phyloP scores from a whole-genome alignment of 2,113 vertebrate genomes.

The Corythoichthys haematopterus region DNA sequence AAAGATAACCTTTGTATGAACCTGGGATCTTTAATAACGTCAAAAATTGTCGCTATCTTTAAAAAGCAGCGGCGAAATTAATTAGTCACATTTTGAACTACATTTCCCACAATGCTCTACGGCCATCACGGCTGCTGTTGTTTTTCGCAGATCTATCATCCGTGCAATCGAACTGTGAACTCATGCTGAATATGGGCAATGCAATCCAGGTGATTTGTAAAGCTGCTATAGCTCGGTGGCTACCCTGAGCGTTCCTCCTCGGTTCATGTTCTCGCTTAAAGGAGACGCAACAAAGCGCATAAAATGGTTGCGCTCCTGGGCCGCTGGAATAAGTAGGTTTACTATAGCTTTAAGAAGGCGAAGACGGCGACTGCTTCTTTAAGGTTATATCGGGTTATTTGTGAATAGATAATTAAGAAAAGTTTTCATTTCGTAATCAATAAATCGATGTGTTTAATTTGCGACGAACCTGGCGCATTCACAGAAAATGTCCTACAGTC shows the following conservation, averaged over 20 bases:
- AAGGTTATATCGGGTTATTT: slow-evolving; percentile 68
- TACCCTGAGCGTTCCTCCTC: slow-evolving; percentile 33
- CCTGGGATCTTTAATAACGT: not conserved
- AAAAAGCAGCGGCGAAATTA: not conserved
- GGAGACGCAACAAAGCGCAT: slow-evolving; percentile 78
- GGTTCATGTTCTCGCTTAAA: slow-evolving; percentile 73
- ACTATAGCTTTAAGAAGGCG: slow-evolving; percentile 78
- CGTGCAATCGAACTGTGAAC: not conserved
- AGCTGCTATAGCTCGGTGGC: slow-evolving; percentile 26
- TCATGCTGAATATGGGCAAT: fast-evolving
- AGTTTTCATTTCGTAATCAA: slow-evolving; percentile 54
- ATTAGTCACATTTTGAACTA: slow-evolving; percentile 25
- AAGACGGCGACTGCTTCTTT: slow-evolving; percentile 72
- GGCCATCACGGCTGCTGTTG: not conserved
- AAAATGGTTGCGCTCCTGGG: slow-evolving; percentile 54
- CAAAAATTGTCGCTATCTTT: not conserved
- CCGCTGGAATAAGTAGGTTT: slow-evolving; percentile 58
- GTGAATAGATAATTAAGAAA: slow-evolving; percentile 65
- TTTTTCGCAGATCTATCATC: slow-evolving; percentile 42
- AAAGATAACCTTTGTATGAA: not conserved
- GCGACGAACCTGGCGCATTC: slow-evolving; percentile 38
- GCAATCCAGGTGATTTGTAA: slow-evolving; percentile 33
- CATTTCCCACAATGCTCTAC: slow-evolving; percentile 48
- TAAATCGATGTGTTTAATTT: slow-evolving; percentile 49
- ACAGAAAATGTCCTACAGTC: slow-evolving; percentile 63